Evolutionary conservation across 2,888 invertebrate species (phyloP), one percentile per base, ranked within the genome.

Genomic region (Drosophila histrio): DNA sequence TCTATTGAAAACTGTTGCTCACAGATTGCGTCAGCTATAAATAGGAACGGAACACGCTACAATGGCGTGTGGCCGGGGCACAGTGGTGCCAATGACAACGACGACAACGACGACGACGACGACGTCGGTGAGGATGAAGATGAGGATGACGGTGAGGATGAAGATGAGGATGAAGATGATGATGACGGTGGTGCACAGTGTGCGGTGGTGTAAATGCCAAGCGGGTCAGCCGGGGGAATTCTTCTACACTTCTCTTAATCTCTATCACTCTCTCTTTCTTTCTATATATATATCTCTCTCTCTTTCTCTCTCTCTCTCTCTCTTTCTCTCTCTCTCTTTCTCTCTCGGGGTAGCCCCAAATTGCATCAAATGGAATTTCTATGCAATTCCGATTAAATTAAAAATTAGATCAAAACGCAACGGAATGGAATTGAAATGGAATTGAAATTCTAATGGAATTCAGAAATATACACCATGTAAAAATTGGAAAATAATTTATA

Each of bases 361-460:
- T 41, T 62, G 59, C 34, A n/a, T 13, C 13, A 8, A 21, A 19
- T 11, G 52, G 38, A 44, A 60, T 46, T 52, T 63, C 38, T 6
- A 47, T 62, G 53, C 22, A 30, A 32, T 61, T 50, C 30, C 30
- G 2, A 32, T 1, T 2, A 4, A 32, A 32, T 32, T 32, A 3
- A 15, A 17, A 63, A 28, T 39, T n/a, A 17, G 11, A 28, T 39
- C n/a, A 21, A 21, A 39, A 5, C 19, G 38, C 19, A 21, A n/a
- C 19, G 21, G 2, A 28, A 3, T 28, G 28, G 9, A 28, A 28
- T 28, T 11, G 11, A 11, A 28, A 6, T 8, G 8, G 6, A 28
- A 9, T 28, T 8, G 8, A 1, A 28, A 11, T 28, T 28, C 7
- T 28, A 28, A 28, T 28, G 3, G 8, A 9, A 28, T 9, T 28